Percentiles rank a stretch among this genome's conserved stretches.
These are phyloP conservation scores for Deilephila porcellus DNA, from an alignment of 2,888 invertebrate genomes.

Conservation along the genomic window DNA sequence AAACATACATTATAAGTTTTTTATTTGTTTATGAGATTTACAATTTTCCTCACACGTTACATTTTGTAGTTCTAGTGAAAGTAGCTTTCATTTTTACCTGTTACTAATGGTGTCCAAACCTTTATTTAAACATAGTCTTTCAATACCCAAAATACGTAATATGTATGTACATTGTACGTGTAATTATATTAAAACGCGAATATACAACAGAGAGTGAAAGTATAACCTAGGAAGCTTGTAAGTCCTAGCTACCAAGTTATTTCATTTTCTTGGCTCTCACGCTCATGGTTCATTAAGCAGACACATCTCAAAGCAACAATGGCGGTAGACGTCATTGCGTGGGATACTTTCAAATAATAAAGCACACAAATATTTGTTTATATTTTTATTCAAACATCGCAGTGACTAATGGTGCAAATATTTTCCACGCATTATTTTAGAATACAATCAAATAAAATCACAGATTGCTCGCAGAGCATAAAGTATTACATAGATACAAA, in stretches of 20 bases:
- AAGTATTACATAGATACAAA: neutral
- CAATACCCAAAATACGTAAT: neutral
- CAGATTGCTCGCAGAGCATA: neutral
- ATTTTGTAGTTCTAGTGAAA: neutral
- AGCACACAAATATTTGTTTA: constrained; percentile 1
- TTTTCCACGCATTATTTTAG: neutral
- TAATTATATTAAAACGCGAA: neutral
- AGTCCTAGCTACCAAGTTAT: neutral
- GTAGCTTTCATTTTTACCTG: neutral
- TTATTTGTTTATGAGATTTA: neutral
- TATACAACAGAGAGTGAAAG: neutral
- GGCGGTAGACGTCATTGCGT: no score
- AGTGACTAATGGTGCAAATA: neutral
- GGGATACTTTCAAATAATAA: no score
- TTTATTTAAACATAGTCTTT: neutral
- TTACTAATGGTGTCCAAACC: neutral
- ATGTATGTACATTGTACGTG: neutral
- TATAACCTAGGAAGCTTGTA: neutral
- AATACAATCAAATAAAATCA: neutral
- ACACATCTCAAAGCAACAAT: no score
- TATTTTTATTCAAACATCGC: constrained; percentile 3
- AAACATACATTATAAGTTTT: no score
- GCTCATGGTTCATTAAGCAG: no score
- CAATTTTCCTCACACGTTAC: neutral
- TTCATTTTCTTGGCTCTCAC: no score